Base-by-base conservation (phyloP, 2,113 vertebrate genomes). In the Fregetta grallaria region DNA sequence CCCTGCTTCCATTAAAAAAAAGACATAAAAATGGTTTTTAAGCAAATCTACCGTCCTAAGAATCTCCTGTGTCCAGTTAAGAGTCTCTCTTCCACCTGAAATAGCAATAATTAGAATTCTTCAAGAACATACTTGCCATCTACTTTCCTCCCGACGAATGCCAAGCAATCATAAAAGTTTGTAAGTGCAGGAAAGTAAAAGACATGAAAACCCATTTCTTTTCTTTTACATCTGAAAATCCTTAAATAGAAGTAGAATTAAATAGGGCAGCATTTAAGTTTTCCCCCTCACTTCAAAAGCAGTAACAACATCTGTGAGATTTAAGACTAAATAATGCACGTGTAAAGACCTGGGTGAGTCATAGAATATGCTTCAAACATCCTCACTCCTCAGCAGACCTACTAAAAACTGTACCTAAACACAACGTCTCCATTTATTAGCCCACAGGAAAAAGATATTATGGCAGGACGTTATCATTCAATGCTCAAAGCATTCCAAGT, bases 141-240 rank as follows among this genome's bases (percentile, higher is more conserved):
- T 53, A 87, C 82, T 94, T 96, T 77, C 75, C 86, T 92, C 82
- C 74, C 29, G 75, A 62, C 0, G 1, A 93, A 83, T 47, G 95
- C 94, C 96, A 97, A 96, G 79, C 65, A 82, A 73, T 47, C 77
- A 88, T 95, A 97, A 96, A 96, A 96, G 86, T 92, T 80, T 81
- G 72, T 65, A 77, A 95, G 92, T 27, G 77, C 16, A 8, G 74
- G 91, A 53, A 97, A 96, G 50, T 62, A 44, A 93, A n/a, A 72
- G 88, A 89, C 83, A 94, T 50, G 63, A 93, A 94, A 94, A 12
- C 17, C 22, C 32, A 44, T 71, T 92, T 80, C 74, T 86, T 90
- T 90, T 88, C 90, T 87, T 82, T 82, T 79, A 85, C 81, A 85
- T 87, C 84, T 96, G 86, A 97, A 92, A 87, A 65, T 49, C 83